Conservation (phyloP, 2,113 vertebrate genomes). For the Dasyornis broadbenti region DNA sequence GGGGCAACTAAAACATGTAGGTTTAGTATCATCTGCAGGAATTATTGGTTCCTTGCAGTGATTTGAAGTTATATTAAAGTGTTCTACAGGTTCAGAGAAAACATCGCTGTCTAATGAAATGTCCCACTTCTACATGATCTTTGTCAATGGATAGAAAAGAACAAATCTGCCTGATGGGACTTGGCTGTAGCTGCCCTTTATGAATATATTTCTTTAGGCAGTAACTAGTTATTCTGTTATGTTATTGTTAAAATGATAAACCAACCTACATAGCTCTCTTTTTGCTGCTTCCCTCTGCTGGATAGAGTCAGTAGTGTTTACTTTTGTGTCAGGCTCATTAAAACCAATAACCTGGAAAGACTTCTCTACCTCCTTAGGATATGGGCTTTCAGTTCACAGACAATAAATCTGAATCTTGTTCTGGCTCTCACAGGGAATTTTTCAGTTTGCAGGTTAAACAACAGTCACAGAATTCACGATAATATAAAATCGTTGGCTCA, state of each 20-base stretch:
- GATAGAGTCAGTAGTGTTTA: constrained; percentile 26
- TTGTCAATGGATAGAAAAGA: not conserved
- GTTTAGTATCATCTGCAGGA: constrained; percentile 66
- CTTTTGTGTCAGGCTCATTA: not conserved
- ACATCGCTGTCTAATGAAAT: not conserved
- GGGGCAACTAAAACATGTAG: constrained; percentile 66
- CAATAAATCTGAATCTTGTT: not conserved
- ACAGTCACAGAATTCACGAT: not conserved
- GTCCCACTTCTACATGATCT: not conserved
- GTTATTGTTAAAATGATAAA: not conserved
- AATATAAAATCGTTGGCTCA: not conserved
- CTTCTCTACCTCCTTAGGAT: not conserved
- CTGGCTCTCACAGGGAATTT: not conserved
- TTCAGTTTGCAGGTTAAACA: not conserved
- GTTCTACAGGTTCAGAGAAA: constrained; percentile 6
- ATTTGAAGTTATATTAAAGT: not conserved
- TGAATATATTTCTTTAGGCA: not conserved
- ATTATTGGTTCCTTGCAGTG: constrained; percentile 18
- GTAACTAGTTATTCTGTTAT: not conserved
- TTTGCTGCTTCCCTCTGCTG: constrained; percentile 56
- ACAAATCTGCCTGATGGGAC: not conserved
- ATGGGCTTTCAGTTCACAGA: not conserved
- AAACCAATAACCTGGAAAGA: not conserved
- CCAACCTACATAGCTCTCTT: not conserved
- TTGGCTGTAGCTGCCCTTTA: not conserved